A percentile compares a stretch with the other conserved stretches of the same genome.
These are phyloP conservation scores for Hyperopisus bebe DNA, from an alignment of 2,113 vertebrate genomes.

Conservation along the genomic window DNA sequence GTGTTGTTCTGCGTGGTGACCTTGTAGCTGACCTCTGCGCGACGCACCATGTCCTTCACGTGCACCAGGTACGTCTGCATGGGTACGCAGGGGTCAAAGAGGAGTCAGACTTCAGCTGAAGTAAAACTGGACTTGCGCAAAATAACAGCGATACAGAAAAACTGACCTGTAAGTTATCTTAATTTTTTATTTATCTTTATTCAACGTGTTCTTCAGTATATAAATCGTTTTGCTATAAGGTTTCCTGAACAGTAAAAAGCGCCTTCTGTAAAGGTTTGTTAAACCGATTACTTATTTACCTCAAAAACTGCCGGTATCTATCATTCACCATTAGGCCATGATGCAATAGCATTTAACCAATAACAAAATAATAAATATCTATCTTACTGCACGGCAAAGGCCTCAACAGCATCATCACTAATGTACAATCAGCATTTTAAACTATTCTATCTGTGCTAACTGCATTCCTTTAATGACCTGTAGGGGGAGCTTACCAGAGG, in stretches of 20 bases:
- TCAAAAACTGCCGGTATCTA: background rate
- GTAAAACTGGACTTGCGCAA: background rate
- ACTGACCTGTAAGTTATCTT: background rate
- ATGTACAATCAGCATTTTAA: background rate
- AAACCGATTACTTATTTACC: background rate
- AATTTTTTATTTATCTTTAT: background rate
- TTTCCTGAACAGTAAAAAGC: background rate
- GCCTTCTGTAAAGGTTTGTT: background rate
- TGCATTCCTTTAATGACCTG: background rate
- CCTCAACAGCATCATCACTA: background rate
- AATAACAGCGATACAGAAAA: background rate
- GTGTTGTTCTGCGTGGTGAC: constrained; percentile 81
- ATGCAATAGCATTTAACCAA: background rate
- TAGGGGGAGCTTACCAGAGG: constrained; percentile 67
- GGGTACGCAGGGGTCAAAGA: background rate
- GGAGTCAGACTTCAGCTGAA: background rate
- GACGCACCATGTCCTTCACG: constrained; percentile 79
- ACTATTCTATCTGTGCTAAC: background rate
- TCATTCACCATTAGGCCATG: background rate
- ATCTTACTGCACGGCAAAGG: background rate
- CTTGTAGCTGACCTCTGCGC: constrained; percentile 80
- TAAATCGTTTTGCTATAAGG: background rate
- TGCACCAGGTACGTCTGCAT: constrained; percentile 75
- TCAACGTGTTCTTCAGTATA: background rate
- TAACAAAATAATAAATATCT: background rate